Conservation (phyloP, 2,113 vertebrate species). For the Herpetotheres cachinnans region DNA sequence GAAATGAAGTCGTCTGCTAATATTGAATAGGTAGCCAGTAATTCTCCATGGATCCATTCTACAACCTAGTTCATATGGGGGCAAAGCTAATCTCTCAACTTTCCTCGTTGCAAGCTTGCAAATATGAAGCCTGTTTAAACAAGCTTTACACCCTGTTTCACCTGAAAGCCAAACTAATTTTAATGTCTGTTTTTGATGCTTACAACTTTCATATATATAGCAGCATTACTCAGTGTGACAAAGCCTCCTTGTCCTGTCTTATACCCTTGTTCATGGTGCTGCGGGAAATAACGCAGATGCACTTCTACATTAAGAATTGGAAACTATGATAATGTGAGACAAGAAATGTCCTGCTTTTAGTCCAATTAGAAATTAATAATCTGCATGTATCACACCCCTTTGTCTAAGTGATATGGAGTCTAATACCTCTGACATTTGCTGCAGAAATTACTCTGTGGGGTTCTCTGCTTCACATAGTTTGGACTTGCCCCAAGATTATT, state of each 20-base stretch:
- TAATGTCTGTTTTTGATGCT: background rate
- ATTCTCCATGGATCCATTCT: background rate
- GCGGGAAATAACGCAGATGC: background rate
- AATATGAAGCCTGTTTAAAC: background rate
- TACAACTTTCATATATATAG: background rate
- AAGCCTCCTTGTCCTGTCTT: background rate
- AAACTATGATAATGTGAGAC: background rate
- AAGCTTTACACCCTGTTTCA: background rate
- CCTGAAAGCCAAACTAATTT: background rate
- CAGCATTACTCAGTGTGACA: background rate
- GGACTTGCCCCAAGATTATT: conserved; percentile 16
- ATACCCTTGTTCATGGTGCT: background rate
- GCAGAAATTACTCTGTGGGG: conserved; percentile 19
- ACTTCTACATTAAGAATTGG: background rate
- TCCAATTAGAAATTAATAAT: conserved; percentile 24
- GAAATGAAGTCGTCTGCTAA: background rate
- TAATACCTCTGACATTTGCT: conserved; percentile 24
- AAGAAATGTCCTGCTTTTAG: background rate
- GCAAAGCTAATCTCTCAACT: background rate
- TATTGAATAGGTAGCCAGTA: background rate
- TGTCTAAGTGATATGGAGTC: background rate
- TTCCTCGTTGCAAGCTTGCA: background rate
- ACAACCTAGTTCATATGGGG: background rate
- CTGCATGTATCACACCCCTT: background rate
- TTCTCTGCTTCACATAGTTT: conserved; percentile 26